Evolutionary conservation across 2,797 vertebrate species (phyloP).

Genomic region (Poeciliopsis infans): DNA sequence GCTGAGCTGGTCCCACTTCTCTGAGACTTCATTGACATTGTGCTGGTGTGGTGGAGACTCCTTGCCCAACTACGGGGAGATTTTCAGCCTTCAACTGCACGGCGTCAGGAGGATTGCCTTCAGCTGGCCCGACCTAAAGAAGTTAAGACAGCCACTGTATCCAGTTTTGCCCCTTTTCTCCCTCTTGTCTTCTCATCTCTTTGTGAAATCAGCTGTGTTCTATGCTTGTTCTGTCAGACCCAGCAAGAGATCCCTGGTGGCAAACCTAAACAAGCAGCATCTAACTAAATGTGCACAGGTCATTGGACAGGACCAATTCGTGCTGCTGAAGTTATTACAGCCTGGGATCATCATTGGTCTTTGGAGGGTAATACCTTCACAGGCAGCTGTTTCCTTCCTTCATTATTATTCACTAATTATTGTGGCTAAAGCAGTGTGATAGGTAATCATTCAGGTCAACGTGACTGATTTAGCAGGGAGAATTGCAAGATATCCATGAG

Average conservation of each 20-base stretch:
- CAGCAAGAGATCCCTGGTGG: slow-evolving; percentile 82
- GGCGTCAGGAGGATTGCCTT: slow-evolving; percentile 81
- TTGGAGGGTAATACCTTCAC: slow-evolving; percentile 85
- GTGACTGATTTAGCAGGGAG: not conserved
- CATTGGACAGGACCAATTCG: slow-evolving; percentile 80
- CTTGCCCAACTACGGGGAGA: slow-evolving; percentile 73
- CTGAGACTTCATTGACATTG: slow-evolving; percentile 81
- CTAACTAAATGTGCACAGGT: slow-evolving; percentile 55
- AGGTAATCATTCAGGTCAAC: not conserved
- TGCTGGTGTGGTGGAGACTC: slow-evolving; percentile 77
- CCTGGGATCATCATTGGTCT: slow-evolving; percentile 85
- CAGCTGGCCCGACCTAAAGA: slow-evolving; percentile 62
- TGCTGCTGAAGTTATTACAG: slow-evolving; percentile 80
- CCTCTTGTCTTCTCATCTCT: slow-evolving; percentile 13
- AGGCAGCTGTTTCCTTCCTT: not conserved
- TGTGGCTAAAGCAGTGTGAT: not conserved
- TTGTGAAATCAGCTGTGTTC: slow-evolving; percentile 19
- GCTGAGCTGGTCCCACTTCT: slow-evolving; percentile 77
- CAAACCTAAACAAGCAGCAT: slow-evolving; percentile 71
- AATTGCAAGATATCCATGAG: not conserved
- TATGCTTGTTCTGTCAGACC: slow-evolving; percentile 73
- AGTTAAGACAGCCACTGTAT: slow-evolving; percentile 75
- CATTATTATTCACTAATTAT: slow-evolving; percentile 12
- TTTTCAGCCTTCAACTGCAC: slow-evolving; percentile 84
- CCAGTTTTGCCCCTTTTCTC: not conserved